A percentile compares a stretch with the other conserved stretches of the same genome.
These are phyloP conservation scores for Meleagris gallopavo DNA, from an alignment of 2,113 vertebrate genomes.

Conservation along the genomic window DNA sequence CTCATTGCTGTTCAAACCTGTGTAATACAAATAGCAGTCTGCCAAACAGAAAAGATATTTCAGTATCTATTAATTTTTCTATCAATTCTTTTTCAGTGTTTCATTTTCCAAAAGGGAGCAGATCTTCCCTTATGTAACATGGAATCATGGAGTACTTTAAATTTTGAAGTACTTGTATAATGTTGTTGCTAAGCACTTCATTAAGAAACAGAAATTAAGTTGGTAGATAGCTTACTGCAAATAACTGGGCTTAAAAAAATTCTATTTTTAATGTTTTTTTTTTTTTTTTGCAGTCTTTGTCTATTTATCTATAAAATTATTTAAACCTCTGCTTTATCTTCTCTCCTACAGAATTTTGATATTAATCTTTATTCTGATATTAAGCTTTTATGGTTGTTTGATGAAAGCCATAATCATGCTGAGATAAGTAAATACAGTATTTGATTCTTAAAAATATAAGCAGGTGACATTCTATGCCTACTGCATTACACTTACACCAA, in stretches of 20 bases:
- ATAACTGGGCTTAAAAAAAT: not conserved
- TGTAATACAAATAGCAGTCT: not conserved
- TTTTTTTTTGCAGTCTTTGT: not conserved
- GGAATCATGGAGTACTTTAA: not conserved
- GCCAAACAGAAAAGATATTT: not conserved
- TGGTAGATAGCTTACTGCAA: not conserved
- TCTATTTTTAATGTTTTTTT: not conserved
- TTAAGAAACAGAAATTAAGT: not conserved
- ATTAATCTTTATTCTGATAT: not conserved
- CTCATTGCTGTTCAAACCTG: not conserved
- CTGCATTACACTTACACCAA: not conserved
- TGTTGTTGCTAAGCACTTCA: not conserved
- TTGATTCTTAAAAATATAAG: conserved; percentile 35
- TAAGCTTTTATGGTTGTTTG: not conserved
- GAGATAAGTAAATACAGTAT: conserved; percentile 64
- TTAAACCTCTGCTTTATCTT: not conserved
- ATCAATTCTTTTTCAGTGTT: not conserved
- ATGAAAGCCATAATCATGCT: not conserved
- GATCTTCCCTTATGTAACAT: not conserved
- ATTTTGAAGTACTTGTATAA: not conserved
- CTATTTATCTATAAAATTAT: not conserved
- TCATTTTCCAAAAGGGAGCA: not conserved
- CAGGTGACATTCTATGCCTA: conserved; percentile 46
- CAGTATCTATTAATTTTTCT: not conserved
- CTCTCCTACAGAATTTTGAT: not conserved